Evolutionary conservation across 92 coral and sea anemone species (phyloP).

Genomic region (Nematostella vectensis): DNA sequence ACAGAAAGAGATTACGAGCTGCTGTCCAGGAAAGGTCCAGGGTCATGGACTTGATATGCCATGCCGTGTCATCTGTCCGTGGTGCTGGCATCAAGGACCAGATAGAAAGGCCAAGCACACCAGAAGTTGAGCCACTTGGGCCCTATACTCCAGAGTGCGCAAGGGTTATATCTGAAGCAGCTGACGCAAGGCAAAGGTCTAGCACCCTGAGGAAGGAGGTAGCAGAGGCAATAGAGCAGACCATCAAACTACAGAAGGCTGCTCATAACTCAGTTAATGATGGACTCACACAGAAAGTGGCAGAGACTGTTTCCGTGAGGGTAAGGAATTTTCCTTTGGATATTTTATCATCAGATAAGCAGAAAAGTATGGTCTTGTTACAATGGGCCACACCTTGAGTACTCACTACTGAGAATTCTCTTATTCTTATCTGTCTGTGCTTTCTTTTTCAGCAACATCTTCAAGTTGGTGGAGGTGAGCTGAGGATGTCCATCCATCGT

Average conservation of each 20-base stretch:
- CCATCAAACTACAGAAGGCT: constrained; percentile 79
- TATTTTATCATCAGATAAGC: too few relatives aligned
- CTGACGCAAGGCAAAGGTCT: constrained; percentile 85
- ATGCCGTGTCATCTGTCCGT: constrained; percentile 91
- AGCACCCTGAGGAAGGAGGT: constrained; percentile 74
- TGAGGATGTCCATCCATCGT: constrained; percentile 91
- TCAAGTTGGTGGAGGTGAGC: constrained; percentile 93
- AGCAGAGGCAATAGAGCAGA: constrained; percentile 92
- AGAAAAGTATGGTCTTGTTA: not conserved
- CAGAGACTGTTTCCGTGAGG: constrained; percentile 97
- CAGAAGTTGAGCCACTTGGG: constrained; percentile 88
- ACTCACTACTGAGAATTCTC: too few relatives aligned
- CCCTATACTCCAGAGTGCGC: constrained; percentile 99
- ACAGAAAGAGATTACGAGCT: constrained; percentile 72
- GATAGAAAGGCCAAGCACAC: constrained; percentile 86
- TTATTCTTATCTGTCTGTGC: not conserved
- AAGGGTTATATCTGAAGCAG: constrained; percentile 72
- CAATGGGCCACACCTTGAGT: too few relatives aligned
- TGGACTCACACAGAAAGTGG: constrained; percentile 96
- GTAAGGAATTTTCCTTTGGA: constrained; percentile 23
- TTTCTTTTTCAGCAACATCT: constrained; percentile 75
- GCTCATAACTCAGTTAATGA: constrained; percentile 94
- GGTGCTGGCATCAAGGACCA: constrained; percentile 92
- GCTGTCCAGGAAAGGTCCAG: constrained; percentile 86
- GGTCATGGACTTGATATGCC: constrained; percentile 87